phyloP scores from a whole-genome alignment of 2,113 vertebrate species.

The Neolamprologus caudopunctatus region DNA sequence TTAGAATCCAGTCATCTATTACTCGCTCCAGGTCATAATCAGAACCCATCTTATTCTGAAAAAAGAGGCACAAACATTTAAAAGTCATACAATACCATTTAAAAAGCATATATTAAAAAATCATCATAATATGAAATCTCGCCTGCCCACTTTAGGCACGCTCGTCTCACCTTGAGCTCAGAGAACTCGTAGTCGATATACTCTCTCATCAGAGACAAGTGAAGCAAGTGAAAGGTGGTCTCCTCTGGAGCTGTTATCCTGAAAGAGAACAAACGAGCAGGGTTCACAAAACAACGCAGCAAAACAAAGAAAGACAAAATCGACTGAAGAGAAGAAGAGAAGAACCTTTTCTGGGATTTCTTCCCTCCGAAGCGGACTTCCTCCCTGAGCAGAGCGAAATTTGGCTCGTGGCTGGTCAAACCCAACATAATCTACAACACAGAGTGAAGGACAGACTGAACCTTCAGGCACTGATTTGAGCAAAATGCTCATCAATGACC shows the following conservation, averaged over 20 bases:
- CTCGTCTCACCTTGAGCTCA: conserved; percentile 79
- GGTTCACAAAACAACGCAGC: neutral
- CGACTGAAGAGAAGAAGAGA: neutral
- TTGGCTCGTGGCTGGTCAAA: conserved; percentile 93
- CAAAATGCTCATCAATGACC: neutral
- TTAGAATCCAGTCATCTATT: conserved; percentile 99
- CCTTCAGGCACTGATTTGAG: neutral
- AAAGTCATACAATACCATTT: accelerated
- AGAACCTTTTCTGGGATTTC: conserved; percentile 89
- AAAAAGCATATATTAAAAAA: neutral
- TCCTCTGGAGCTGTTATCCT: conserved; percentile 95
- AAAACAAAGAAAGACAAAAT: neutral
- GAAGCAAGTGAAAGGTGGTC: conserved; percentile 95
- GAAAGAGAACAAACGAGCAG: neutral
- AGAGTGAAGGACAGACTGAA: neutral
- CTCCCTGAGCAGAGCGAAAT: conserved; percentile 96
- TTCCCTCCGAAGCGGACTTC: conserved; percentile 97
- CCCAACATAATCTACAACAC: conserved; percentile 90
- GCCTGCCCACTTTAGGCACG: neutral
- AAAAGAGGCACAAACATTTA: neutral
- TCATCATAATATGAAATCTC: neutral
- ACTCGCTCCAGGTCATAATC: conserved; percentile 92
- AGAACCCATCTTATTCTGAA: conserved; percentile 81
- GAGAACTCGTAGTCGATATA: conserved; percentile 99
- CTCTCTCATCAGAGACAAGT: conserved; percentile 97